These are phyloP conservation scores for Myiozetetes cayanensis DNA, from an alignment of 2,113 vertebrate genomes.

Conservation along the genomic window DNA sequence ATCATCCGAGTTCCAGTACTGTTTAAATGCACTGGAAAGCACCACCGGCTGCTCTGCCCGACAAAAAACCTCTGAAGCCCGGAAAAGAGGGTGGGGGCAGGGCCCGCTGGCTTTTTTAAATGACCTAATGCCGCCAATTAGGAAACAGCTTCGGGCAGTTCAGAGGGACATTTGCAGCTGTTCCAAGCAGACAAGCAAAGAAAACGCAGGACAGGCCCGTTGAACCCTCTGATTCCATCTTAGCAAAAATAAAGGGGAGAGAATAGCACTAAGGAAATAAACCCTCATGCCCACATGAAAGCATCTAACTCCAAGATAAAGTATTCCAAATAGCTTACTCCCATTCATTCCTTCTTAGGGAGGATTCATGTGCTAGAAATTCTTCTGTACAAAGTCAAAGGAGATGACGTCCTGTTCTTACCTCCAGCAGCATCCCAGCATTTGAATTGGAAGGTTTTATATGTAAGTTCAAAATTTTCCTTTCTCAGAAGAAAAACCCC, in stretches of 20 bases:
- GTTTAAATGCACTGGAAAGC: neutral
- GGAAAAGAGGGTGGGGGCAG: slow-evolving; percentile 46
- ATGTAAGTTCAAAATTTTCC: neutral
- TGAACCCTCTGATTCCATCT: neutral
- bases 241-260: neutral
- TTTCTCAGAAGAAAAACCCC: neutral
- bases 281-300: neutral
- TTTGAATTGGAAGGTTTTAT: neutral
- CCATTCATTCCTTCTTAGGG: neutral
- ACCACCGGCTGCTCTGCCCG: neutral
- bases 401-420: neutral
- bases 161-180: slow-evolving; percentile 42
- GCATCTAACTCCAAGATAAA: neutral
- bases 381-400: neutral
- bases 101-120: neutral
- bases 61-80: neutral
- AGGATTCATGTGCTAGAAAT: neutral
- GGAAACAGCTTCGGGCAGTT: neutral
- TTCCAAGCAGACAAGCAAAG: neutral
- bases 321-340: neutral
- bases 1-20: neutral
- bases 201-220: neutral
- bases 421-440: neutral
- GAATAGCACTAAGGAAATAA: neutral
- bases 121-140: slow-evolving; percentile 64